phyloP scores from a whole-genome alignment of 92 coral and sea anemone genomes.

The Anthopleura xanthogrammica region DNA sequence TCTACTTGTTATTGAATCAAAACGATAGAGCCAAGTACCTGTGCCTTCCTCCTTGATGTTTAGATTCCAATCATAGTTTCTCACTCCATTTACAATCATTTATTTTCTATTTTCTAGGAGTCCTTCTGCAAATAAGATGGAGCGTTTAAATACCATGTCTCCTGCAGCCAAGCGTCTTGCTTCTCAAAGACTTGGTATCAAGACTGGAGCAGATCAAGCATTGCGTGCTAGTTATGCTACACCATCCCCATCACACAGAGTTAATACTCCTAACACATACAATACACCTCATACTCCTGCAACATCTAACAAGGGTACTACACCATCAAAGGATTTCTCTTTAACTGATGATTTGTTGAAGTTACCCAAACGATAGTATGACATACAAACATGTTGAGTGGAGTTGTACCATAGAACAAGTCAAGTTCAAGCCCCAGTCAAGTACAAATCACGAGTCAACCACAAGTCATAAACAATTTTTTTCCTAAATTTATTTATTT shows the following conservation, averaged over 20 bases:
- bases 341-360: constrained; percentile 84
- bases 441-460: too few relatives aligned
- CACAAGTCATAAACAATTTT: too few relatives aligned
- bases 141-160: constrained; percentile 80
- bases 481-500: too few relatives aligned
- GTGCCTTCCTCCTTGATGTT: too few relatives aligned
- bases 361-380: constrained; percentile 60
- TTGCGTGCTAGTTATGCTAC: constrained; percentile 79
- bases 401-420: too few relatives aligned
- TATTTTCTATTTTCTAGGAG: constrained; percentile 47
- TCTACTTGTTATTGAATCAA: too few relatives aligned
- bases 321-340: constrained; percentile 59
- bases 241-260: constrained; percentile 77
- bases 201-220: constrained; percentile 89
- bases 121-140: constrained; percentile 71
- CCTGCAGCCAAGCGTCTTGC: constrained; percentile 95
- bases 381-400: too few relatives aligned
- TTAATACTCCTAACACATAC: constrained; percentile 38
- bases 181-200: constrained; percentile 85
- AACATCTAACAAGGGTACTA: constrained; percentile 18
- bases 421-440: too few relatives aligned
- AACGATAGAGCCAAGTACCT: too few relatives aligned
- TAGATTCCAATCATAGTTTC: too few relatives aligned
- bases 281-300: constrained; percentile 66
- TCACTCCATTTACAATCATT: not conserved